A percentile compares a stretch with the other conserved stretches of the same genome.
Evolutionary conservation across 2,797 vertebrate species (phyloP).

Genomic region (Squalus acanthias): DNA sequence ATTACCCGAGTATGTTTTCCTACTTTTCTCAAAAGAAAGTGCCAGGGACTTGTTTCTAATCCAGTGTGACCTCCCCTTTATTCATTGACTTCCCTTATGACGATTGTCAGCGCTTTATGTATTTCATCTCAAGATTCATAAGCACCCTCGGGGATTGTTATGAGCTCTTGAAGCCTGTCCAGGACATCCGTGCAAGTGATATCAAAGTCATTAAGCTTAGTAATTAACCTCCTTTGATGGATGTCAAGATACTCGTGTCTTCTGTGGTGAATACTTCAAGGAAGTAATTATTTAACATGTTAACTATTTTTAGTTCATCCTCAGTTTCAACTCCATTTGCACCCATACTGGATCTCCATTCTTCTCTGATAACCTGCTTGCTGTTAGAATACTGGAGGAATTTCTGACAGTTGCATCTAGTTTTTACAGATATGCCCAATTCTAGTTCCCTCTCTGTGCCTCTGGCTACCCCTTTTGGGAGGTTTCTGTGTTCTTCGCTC

Average conservation of each 20-base stretch:
- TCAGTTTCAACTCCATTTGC: not conserved
- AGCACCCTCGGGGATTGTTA: not conserved
- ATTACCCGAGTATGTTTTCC: not conserved
- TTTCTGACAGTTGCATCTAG: not conserved
- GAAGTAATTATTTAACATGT: not conserved
- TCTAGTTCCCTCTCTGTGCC: not conserved
- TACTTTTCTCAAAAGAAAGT: not conserved
- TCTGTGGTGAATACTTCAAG: slow-evolving; percentile 22
- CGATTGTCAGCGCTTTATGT: not conserved
- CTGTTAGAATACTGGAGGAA: not conserved
- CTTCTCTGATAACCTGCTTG: not conserved
- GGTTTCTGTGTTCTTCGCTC: not conserved
- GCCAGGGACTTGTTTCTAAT: not conserved
- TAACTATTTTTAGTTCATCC: slow-evolving; percentile 23
- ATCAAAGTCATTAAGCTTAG: slow-evolving; percentile 11
- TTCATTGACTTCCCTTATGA: not conserved
- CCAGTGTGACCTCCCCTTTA: not conserved
- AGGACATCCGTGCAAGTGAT: slow-evolving; percentile 2
- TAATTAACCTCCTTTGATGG: slow-evolving; percentile 26
- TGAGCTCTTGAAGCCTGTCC: not conserved
- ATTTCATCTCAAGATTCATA: slow-evolving; percentile 12
- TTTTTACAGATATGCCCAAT: not conserved
- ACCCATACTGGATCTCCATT: not conserved
- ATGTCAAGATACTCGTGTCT: not conserved
- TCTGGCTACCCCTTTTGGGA: not conserved